Evolutionary conservation across 2,797 vertebrate species (phyloP), one percentile per base, ranked within the genome.

Genomic region (Uromys caudimaculatus): DNA sequence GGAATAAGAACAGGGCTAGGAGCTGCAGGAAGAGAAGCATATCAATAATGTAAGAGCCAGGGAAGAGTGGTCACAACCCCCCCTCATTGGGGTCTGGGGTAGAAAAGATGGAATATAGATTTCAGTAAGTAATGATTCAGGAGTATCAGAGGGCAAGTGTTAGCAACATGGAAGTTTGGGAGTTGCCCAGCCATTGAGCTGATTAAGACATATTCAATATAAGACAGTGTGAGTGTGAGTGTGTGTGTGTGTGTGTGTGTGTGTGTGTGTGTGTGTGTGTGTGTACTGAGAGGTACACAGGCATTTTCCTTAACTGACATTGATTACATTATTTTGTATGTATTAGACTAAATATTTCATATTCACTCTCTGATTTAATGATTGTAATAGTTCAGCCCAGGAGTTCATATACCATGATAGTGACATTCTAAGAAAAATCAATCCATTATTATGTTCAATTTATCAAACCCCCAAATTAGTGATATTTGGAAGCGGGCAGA

Each of bases 391-490:
- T 64, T 93, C 24, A 94, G 58, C 19, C 16, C 64, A 84, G 84
- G 67, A 77, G 6, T 27, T 52, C 56, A 82, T 50, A 81, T 5
- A 56, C 4, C 76, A 1, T 92, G 56, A 54, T 7, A 83, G 24
- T n/a, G 64, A 90, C 52, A 93, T 47, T 79, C 14, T 2, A 89
- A 82, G 93, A 93, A 94, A 89, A 92, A 67, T 64, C 73, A 94
- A 92, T 81, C 17, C 24, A 73, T 35, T 87, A 89, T 76, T 75
- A 86, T 3, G 27, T 84, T 94, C 82, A 16, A 75, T 82, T 83
- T 71, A n/a, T 44, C 91, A 83, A 35, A 6, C 1, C 58, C 88
- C 44, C 76, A 32, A 86, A 2, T 58, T 84, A 79, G 32, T 86
- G 47, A 35, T 75, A 47, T 95, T 88, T 97, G 16, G 35, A 90